Conservation (phyloP, 2,888 invertebrate species). For the Trachelus iudaicus region DNA sequence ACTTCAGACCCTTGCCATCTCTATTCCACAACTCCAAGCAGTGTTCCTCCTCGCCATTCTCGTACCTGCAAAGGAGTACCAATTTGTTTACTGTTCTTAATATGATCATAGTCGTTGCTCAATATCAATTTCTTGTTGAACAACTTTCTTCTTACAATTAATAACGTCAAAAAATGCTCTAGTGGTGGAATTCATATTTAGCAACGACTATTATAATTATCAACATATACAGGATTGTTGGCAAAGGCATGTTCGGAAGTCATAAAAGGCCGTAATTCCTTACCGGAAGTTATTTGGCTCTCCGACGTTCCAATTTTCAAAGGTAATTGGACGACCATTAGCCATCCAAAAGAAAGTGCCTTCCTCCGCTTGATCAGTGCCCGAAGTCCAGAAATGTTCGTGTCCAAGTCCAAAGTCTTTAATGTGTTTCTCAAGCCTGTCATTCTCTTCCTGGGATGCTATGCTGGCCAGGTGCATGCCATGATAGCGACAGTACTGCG, state of each 20-base stretch:
- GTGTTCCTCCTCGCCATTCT: constrained; percentile 93
- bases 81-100: no score
- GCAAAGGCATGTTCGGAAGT: not conserved
- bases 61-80: constrained; percentile 71
- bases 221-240: not conserved
- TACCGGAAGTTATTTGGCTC: constrained; percentile 89
- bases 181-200: not conserved
- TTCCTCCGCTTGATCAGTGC: constrained; percentile 91
- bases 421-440: constrained; percentile 89
- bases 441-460: constrained; percentile 90
- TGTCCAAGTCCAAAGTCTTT: constrained; percentile 89
- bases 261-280: not conserved
- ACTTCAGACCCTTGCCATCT: constrained; percentile 90
- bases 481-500: constrained; percentile 92
- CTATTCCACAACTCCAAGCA: constrained; percentile 92
- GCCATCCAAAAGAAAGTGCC: constrained; percentile 95
- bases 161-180: no score
- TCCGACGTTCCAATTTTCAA: constrained; percentile 93
- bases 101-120: no score
- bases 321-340: constrained; percentile 87
- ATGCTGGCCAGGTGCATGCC: constrained; percentile 94
- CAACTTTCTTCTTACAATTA: no score
- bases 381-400: constrained; percentile 94
- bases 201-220: not conserved
- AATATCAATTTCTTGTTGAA: no score